Evolutionary conservation across 2,888 invertebrate species (phyloP), one percentile per base, ranked within the genome.

Genomic region (Andrena trimmerana): DNA sequence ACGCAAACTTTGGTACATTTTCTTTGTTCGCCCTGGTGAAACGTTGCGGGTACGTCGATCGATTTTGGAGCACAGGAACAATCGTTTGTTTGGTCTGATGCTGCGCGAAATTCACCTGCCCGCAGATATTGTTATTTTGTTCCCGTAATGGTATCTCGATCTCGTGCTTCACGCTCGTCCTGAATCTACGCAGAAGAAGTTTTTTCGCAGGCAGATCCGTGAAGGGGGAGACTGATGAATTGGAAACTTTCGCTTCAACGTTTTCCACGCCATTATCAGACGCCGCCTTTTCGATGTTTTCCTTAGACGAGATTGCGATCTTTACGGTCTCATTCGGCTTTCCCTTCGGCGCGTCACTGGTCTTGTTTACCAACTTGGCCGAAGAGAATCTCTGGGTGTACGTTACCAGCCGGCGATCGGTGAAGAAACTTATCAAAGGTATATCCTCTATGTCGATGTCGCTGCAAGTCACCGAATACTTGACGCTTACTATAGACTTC

Each of bases 131-230:
- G 36, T 79, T 81, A 60, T 57, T 76, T 20, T 13, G n/a, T 3
- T 81, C 66, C 1, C 36, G 16, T 0, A 81, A 52, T 4, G 68
- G 54, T 2, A 60, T 8, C 8, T 50, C n/a, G 57, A 57, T 63
- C n/a, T 76, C 29, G 3, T 13, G 48, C 0, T 6, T 20, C 6
- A 72, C n/a, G 57, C 13, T 71, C 0, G 31, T 52, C 20, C 57
- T 69, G 54, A 79, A 84, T 48, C 84, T 59, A 1, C 68, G 73
- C 24, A 84, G 52, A 16, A 84, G 36, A 10, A 83, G 68, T 16
- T 84, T 84, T 66, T 84, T 84, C 20, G 54, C 10, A 0, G 84
- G 84, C 63, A 84, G 57, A 29, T 69, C 66, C 24, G 54, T 66
- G 8, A 63, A 10, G 1, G 73, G 59, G 0, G 68, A 24, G 2